phyloP scores from a whole-genome alignment of 2,113 vertebrate species.

The Cepphus grylle region DNA sequence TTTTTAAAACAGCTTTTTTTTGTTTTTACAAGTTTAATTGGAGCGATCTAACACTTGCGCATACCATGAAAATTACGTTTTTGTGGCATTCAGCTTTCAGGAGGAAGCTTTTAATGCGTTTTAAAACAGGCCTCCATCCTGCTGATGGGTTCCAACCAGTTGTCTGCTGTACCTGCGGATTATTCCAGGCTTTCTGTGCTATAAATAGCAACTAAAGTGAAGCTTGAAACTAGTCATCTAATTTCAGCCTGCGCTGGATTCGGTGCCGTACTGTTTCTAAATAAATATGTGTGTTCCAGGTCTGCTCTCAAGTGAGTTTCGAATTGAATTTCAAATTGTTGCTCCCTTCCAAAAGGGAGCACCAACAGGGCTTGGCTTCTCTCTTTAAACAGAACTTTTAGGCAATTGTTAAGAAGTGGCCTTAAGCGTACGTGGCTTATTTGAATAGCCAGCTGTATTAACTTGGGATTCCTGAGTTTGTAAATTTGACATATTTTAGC shows the following conservation, averaged over 20 bases:
- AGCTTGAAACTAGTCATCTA: not conserved
- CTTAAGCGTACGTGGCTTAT: rapidly evolving
- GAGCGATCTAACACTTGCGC: not conserved
- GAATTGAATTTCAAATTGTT: not conserved
- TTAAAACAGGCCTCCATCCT: not conserved
- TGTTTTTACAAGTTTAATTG: not conserved
- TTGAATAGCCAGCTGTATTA: not conserved
- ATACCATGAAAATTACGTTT: not conserved
- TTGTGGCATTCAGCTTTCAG: not conserved
- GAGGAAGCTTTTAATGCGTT: not conserved
- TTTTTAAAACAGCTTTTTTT: not conserved
- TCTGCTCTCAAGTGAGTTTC: not conserved
- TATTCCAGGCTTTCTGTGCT: not conserved
- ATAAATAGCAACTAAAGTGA: not conserved
- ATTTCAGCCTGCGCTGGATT: not conserved
- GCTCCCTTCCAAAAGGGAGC: not conserved
- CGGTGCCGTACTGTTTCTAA: not conserved
- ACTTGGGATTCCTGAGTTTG: not conserved
- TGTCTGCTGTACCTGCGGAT: not conserved
- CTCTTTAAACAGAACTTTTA: not conserved
- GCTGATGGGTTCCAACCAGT: not conserved
- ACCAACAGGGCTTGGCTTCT: not conserved
- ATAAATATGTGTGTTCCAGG: not conserved
- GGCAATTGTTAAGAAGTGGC: not conserved
- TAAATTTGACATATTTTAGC: not conserved